Conservation (phyloP, 64 coral and sea anemone genomes). For the Dendronephthya gigantea region DNA sequence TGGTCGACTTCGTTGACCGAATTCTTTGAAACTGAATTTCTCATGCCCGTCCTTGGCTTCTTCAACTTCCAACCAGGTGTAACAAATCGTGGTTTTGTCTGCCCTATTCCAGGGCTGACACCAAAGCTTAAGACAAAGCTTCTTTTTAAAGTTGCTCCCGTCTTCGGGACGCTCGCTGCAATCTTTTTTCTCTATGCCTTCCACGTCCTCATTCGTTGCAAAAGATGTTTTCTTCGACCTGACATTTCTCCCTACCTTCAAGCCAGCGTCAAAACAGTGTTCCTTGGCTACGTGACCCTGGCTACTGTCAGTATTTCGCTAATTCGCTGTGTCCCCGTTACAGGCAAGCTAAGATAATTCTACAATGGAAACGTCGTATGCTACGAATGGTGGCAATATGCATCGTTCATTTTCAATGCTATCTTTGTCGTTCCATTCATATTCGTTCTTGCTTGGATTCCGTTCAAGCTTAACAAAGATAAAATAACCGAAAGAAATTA, state of each 20-base stretch:
- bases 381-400: conserved; percentile 38
- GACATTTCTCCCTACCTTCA: neutral
- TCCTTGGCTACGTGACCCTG: conserved; percentile 32
- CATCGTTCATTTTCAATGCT: neutral
- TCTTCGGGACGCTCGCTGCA: conserved; percentile 21
- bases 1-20: neutral
- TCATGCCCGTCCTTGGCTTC: conserved; percentile 17
- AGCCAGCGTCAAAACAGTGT: conserved; percentile 13
- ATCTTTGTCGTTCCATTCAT: conserved; percentile 14
- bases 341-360: neutral
- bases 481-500: neutral
- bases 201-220: neutral
- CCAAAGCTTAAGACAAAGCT: conserved; percentile 16
- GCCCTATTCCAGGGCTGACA: conserved; percentile 16
- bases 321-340: conserved; percentile 17
- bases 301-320: conserved; percentile 9
- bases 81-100: neutral
- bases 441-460: neutral
- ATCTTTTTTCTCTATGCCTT: conserved; percentile 6
- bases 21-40: neutral
- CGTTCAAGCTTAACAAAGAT: conserved; percentile 17
- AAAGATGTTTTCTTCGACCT: neutral
- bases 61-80: conserved; percentile 14
- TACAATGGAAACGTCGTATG: conserved; percentile 23
- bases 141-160: neutral